Evolutionary conservation across 2,888 invertebrate genomes (phyloP).

Genomic region (Calameuta filiformis): DNA sequence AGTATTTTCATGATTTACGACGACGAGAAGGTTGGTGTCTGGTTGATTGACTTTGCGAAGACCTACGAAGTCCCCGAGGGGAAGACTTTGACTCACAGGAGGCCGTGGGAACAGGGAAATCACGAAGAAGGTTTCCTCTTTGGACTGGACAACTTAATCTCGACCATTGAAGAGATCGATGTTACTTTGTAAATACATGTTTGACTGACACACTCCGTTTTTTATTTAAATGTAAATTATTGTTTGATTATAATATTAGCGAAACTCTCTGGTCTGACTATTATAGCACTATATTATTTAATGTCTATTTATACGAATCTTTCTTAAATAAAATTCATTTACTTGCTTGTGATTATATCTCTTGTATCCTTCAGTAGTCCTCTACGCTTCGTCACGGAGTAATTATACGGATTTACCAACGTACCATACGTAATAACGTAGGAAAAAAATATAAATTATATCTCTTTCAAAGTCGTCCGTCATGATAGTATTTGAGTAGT

Average conservation of each 20-base stretch:
- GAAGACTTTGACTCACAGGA: slow-evolving; percentile 79
- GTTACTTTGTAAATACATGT: slow-evolving; percentile 13
- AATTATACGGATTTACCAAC: background rate
- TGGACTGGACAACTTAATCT: slow-evolving; percentile 92
- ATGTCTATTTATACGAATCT: slow-evolving; percentile 7
- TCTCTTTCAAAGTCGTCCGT: too few relatives aligned
- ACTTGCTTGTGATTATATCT: background rate
- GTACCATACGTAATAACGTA: background rate
- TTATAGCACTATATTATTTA: slow-evolving; percentile 12
- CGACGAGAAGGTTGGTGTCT: slow-evolving; percentile 86
- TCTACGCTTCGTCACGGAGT: background rate
- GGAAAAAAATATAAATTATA: background rate
- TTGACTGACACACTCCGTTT: slow-evolving; percentile 17
- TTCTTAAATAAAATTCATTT: slow-evolving; percentile 10
- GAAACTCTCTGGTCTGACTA: slow-evolving; percentile 23
- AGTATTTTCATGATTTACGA: slow-evolving; percentile 96
- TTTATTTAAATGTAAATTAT: slow-evolving; percentile 21
- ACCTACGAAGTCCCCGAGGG: slow-evolving; percentile 81
- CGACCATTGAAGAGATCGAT: slow-evolving; percentile 70
- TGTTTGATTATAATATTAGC: slow-evolving; percentile 6
- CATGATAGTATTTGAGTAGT: background rate
- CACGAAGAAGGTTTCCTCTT: slow-evolving; percentile 95
- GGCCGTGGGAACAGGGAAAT: slow-evolving; percentile 91
- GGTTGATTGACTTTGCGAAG: slow-evolving; percentile 98
- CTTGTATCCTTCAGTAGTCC: background rate